Conservation (phyloP, 2,888 invertebrate genomes). For the Cephalotes varians region DNA sequence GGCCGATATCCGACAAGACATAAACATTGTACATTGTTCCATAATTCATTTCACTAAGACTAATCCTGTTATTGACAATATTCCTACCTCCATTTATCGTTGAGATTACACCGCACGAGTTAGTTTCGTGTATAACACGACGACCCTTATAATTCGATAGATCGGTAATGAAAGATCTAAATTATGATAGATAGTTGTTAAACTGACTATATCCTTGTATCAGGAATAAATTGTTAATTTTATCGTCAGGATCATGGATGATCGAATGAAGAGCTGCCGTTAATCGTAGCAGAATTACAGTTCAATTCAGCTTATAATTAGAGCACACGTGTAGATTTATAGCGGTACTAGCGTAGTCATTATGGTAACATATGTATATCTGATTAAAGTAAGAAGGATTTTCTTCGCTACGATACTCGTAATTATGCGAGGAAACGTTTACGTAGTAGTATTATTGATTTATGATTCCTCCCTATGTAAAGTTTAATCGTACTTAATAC, state of each 20-base stretch:
- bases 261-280: conserved; percentile 23
- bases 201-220: conserved; percentile 27
- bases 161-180: conserved; percentile 15
- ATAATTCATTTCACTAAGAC: conserved; percentile 45
- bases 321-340: conserved; percentile 28
- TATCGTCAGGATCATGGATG: conserved; percentile 26
- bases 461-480: background rate
- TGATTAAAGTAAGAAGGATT: conserved; percentile 21
- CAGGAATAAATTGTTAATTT: conserved; percentile 36
- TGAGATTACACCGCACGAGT: conserved; percentile 46
- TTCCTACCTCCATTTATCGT: conserved; percentile 56
- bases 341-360: conserved; percentile 33
- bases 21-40: conserved; percentile 49
- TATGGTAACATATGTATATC: conserved; percentile 30
- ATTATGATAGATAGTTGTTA: conserved; percentile 19
- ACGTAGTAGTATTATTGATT: conserved; percentile 7
- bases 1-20: conserved; percentile 5
- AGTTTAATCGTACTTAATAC: conserved; percentile 30
- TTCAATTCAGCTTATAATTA: conserved; percentile 42
- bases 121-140: conserved; percentile 30
- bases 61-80: conserved; percentile 55
- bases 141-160: conserved; percentile 10
- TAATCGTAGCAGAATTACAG: conserved; percentile 6
- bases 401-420: conserved; percentile 5
- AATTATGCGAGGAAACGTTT: background rate